Conservation (phyloP, 2,888 invertebrate genomes). For the Thereva unica region DNA sequence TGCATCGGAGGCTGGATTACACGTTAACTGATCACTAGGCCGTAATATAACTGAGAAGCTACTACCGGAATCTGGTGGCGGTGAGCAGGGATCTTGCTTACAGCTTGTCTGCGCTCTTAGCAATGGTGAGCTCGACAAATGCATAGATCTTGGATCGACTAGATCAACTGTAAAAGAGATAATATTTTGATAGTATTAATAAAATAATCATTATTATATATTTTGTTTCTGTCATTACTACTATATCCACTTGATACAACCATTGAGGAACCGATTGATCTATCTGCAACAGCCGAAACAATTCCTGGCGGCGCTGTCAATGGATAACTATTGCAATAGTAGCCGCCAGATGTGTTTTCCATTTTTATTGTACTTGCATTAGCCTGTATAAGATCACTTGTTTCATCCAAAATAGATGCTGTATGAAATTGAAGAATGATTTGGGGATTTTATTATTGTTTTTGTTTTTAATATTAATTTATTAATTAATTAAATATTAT, state of each 20-base stretch:
- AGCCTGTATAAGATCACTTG: constrained; percentile 68
- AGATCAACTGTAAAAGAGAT: constrained; percentile 52
- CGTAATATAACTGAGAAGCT: constrained; percentile 55
- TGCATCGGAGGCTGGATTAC: constrained; percentile 44
- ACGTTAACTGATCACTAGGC: constrained; percentile 48
- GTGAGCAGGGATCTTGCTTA: constrained; percentile 52
- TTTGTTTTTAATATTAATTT: not conserved
- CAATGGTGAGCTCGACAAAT: constrained; percentile 53
- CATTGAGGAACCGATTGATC: constrained; percentile 60
- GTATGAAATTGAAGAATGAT: constrained; percentile 46
- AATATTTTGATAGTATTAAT: not conserved
- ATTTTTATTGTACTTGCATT: constrained; percentile 76
- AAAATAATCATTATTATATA: not conserved
- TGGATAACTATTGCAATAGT: constrained; percentile 82
- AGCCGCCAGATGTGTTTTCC: constrained; percentile 71
- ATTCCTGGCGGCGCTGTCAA: constrained; percentile 62
- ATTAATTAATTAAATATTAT: not conserved
- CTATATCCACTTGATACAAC: constrained; percentile 78
- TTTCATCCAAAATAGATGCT: constrained; percentile 95
- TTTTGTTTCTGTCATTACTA: constrained; percentile 62
- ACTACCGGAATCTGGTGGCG: constrained; percentile 49
- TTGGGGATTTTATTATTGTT: constrained; percentile 1
- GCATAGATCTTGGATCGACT: constrained; percentile 56
- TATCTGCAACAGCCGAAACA: constrained; percentile 47
- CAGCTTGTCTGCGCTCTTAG: constrained; percentile 49